A percentile compares a stretch with the other conserved stretches of the same genome.
Conservation (phyloP, 2,888 invertebrate species). For the Pogonocherus hispidulus region DNA sequence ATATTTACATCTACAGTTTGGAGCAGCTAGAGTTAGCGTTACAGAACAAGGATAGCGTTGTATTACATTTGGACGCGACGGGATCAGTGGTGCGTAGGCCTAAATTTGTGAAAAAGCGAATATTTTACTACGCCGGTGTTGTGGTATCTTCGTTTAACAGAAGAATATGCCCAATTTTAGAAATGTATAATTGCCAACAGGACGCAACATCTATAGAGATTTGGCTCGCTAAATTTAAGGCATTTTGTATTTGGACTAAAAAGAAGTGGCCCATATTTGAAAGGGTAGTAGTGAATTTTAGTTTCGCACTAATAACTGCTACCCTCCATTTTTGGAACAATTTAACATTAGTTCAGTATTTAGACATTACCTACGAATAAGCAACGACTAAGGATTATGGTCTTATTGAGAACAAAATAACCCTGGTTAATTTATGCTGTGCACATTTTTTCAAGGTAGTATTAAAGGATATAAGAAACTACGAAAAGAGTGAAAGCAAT, state of each 20-base stretch:
- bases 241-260: background rate
- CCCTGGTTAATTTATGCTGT: background rate
- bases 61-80: conserved; percentile 26
- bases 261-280: conserved; percentile 28
- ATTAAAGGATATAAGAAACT: background rate
- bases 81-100: conserved; percentile 17
- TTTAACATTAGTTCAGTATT: conserved; percentile 4
- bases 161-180: conserved; percentile 16
- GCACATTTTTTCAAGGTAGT: background rate
- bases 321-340: conserved; percentile 21
- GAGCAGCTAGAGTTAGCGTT: conserved; percentile 12
- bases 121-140: conserved; percentile 33
- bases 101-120: conserved; percentile 12
- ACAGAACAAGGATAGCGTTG: background rate
- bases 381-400: background rate
- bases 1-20: conserved; percentile 21
- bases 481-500: background rate
- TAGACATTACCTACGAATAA: background rate
- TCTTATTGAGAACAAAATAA: background rate
- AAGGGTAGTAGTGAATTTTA: conserved; percentile 24
- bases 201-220: conserved; percentile 23
- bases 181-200: conserved; percentile 24
- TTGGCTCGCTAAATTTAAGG: conserved; percentile 22
- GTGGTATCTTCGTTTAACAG: conserved; percentile 10
- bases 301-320: conserved; percentile 24